Percentiles rank a stretch among this genome's conserved stretches.
phyloP scores from a whole-genome alignment of 1,140 invertebrate genomes.

The Holotrichia oblita region DNA sequence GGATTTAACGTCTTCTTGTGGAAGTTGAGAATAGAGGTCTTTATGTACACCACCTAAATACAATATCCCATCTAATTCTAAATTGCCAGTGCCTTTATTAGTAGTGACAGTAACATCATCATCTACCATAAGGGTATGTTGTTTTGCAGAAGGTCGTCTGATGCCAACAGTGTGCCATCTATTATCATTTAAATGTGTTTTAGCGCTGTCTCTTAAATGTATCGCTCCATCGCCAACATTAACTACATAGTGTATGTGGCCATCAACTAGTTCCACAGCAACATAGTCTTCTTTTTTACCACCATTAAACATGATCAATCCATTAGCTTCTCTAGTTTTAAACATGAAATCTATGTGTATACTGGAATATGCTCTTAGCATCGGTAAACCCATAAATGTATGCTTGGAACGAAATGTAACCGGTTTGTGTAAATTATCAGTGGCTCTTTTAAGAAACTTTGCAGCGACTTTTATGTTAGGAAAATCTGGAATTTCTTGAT shows the following conservation, averaged over 20 bases:
- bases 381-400: conserved; percentile 87
- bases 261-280: conserved; percentile 91
- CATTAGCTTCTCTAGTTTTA: conserved; percentile 91
- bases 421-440: conserved; percentile 84
- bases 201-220: conserved; percentile 78
- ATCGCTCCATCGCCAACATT: conserved; percentile 93
- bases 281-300: conserved; percentile 92
- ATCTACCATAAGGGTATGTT: conserved; percentile 91
- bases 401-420: conserved; percentile 93
- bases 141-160: conserved; percentile 82
- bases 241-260: conserved; percentile 91
- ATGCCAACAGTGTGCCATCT: conserved; percentile 94
- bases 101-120: conserved; percentile 80
- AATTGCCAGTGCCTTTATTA: conserved; percentile 79
- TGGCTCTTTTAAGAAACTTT: conserved; percentile 81
- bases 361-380: conserved; percentile 88
- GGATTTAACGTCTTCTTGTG: conserved; percentile 80
- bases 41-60: conserved; percentile 90
- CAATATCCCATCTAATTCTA: conserved; percentile 89
- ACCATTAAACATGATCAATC: conserved; percentile 92
- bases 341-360: conserved; percentile 93
- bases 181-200: conserved; percentile 87
- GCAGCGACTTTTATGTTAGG: conserved; percentile 83
- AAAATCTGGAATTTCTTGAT: conserved; percentile 64
- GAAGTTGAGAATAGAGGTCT: conserved; percentile 80